Base-by-base conservation (phyloP, 2,113 vertebrate genomes). In the Chaenocephalus aceratus region DNA sequence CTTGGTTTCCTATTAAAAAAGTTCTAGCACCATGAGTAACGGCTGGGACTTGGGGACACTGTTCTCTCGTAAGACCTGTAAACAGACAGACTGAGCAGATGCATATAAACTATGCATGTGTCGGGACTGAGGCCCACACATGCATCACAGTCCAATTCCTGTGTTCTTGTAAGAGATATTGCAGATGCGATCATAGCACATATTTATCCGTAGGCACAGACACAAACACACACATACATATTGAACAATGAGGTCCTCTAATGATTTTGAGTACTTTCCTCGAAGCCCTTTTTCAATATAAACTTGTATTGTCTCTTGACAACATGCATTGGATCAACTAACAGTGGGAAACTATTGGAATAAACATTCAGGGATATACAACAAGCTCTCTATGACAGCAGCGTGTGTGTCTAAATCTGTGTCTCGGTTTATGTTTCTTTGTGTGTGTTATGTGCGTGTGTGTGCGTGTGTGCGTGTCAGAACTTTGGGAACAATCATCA, bases 251-350 rank as follows among this genome's bases (percentile, higher is more conserved):
- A 75, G 77, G 79, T 83, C 75, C 72, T 85, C 58, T 89, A 86
- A 92, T 91, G 67, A 88, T 86, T 93, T 85, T 83, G 88, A 92
- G 88, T 80, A 81, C 87, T 59, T 88, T 85, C 75, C 62, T 86
- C 75, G 63, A 58, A 79, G 79, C 65, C 1, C 72, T 85, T 70
- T 84, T 87, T 92, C 18, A 30, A 86, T 86, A 91, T 88, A 88
- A 78, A 87, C 52, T 80, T 92, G 81, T 81, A 79, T 79, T 77
- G 72, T 90, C 86, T 79, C 86, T 89, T 87, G 75, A 92, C 74
- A 86, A 83, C 66, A 78, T 68, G 49, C 68, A 89, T 86, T 80
- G 86, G 84, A 85, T 36, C 23, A 74, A 64, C 64, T 74, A 53
- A 71, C 52, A 85, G 66, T 23, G 59, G 57, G 67, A 30, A 72